These are phyloP conservation scores for Caenorhabditis imperialis DNA, from an alignment of 2,888 invertebrate genomes.

Conservation along the genomic window DNA sequence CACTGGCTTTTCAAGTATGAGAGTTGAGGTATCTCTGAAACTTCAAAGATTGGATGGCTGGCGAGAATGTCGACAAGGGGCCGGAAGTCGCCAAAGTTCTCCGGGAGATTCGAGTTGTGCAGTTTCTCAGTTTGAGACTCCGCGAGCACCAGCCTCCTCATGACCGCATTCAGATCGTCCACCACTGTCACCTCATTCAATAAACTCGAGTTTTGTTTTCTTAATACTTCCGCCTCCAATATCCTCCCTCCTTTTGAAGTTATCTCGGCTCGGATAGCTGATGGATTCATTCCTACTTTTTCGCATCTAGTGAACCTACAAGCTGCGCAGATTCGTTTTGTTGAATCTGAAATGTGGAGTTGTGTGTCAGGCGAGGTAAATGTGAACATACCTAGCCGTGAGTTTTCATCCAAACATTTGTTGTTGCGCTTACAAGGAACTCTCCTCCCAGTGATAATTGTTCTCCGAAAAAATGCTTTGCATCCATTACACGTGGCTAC, in stretches of 20 bases:
- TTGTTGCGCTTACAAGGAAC: constrained; percentile 27
- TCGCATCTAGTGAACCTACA: constrained; percentile 52
- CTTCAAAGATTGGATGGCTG: constrained; percentile 21
- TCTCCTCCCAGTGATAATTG: constrained; percentile 45
- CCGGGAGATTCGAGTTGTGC: constrained; percentile 32
- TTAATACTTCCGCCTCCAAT: constrained; percentile 20
- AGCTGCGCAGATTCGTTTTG: constrained; percentile 45
- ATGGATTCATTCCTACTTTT: constrained; percentile 43
- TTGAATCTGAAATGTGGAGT: constrained; percentile 36
- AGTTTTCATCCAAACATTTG: constrained; percentile 41
- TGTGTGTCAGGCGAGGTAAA: too few relatives aligned
- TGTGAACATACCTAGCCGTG: constrained; percentile 29
- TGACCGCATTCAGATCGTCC: constrained; percentile 38
- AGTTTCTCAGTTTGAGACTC: constrained; percentile 53
- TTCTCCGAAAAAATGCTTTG: constrained; percentile 56
- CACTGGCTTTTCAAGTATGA: constrained; percentile 1
- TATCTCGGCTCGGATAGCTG: constrained; percentile 39
- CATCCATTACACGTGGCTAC: constrained; percentile 61
- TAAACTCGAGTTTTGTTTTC: constrained; percentile 12
- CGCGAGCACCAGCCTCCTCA: constrained; percentile 50
- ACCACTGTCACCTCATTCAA: constrained; percentile 36
- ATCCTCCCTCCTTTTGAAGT: constrained; percentile 28
- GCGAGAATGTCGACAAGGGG: constrained; percentile 31
- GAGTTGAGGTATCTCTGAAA: constrained; percentile 28
- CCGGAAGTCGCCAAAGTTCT: constrained; percentile 24